phyloP scores from a whole-genome alignment of 1,140 invertebrate species.

The Drosophila simulans region DNA sequence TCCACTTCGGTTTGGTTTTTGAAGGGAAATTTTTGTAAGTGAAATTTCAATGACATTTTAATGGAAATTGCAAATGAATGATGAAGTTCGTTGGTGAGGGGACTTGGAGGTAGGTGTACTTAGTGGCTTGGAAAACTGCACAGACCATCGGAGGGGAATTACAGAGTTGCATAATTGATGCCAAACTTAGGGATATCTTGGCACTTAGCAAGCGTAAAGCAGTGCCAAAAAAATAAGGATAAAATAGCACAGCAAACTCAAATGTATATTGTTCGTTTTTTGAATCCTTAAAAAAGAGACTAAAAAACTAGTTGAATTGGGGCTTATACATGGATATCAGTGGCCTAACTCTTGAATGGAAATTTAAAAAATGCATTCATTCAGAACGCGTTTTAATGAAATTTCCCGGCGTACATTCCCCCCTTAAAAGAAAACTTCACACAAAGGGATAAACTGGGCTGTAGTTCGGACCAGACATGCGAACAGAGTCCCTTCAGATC shows the following conservation, averaged over 20 bases:
- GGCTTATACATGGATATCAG: neutral
- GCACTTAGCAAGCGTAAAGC: neutral
- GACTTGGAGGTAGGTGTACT: neutral
- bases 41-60: slow-evolving; percentile 82
- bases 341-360: neutral
- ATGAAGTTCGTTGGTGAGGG: neutral
- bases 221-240: neutral
- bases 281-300: neutral
- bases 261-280: too few species aligned
- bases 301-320: too few species aligned
- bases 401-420: neutral
- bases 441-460: neutral
- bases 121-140: slow-evolving; percentile 21
- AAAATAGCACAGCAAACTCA: neutral
- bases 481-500: slow-evolving; percentile 8
- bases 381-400: slow-evolving; percentile 2
- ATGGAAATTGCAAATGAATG: slow-evolving; percentile 67
- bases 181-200: slow-evolving; percentile 13
- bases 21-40: slow-evolving; percentile 68
- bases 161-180: slow-evolving; percentile 46
- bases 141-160: neutral
- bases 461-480: slow-evolving; percentile 3
- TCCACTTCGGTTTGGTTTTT: slow-evolving; percentile 33
- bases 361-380: neutral
- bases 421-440: neutral